A percentile compares a stretch with the other conserved stretches of the same genome.
These are phyloP conservation scores for Benthochromis sp. DNA, from an alignment of 2,113 vertebrate genomes.

Conservation along the genomic window DNA sequence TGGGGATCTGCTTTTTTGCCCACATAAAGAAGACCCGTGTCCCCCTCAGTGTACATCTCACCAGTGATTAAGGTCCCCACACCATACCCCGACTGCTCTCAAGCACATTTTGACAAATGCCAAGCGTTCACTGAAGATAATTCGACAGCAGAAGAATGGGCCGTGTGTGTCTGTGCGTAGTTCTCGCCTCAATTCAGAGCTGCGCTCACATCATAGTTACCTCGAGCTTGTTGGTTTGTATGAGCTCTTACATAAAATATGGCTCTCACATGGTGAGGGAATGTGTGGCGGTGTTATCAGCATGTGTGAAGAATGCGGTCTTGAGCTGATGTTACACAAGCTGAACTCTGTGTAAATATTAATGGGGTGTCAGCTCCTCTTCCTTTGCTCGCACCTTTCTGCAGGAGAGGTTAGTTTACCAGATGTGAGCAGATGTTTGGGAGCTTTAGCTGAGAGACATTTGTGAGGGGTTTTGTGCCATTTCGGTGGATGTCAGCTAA, in stretches of 20 bases:
- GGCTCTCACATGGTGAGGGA: slow-evolving; percentile 34
- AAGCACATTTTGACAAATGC: neutral
- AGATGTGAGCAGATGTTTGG: neutral
- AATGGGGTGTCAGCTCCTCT: neutral
- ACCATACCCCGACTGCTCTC: neutral
- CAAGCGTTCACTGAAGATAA: neutral
- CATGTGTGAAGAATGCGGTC: slow-evolving; percentile 13
- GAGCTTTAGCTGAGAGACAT: neutral
- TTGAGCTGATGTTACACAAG: slow-evolving; percentile 35
- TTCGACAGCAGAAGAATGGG: neutral
- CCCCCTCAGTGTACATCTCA: neutral
- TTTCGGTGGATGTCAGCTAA: neutral
- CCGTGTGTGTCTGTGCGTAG: neutral
- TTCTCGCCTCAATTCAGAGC: neutral
- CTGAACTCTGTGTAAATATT: neutral
- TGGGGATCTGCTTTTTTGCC: neutral
- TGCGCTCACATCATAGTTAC: neutral
- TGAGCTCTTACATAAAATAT: slow-evolving; percentile 52
- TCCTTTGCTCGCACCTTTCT: neutral
- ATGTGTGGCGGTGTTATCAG: slow-evolving; percentile 1
- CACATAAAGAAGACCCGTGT: neutral
- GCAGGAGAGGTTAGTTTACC: neutral
- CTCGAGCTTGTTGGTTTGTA: slow-evolving; percentile 5
- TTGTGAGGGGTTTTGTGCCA: neutral
- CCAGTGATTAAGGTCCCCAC: neutral